A percentile compares a stretch with the other conserved stretches of the same genome.
These are phyloP conservation scores for Actenoides hombroni DNA, from an alignment of 2,113 vertebrate species.

Conservation along the genomic window DNA sequence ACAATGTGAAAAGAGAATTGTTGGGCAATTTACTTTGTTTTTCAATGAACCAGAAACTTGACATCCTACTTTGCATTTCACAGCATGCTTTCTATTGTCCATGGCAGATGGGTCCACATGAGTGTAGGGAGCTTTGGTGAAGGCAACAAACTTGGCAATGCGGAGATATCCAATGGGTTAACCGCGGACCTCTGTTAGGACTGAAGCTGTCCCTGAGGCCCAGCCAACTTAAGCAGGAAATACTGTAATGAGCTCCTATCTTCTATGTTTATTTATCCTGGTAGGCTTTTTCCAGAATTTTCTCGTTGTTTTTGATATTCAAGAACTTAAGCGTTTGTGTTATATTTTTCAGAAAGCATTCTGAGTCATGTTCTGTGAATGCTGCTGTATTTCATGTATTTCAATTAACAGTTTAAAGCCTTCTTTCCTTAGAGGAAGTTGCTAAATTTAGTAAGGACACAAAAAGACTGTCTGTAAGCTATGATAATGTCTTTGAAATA, in stretches of 20 bases:
- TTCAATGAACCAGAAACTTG: neutral
- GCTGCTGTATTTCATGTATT: neutral
- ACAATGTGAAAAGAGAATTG: neutral
- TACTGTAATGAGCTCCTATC: neutral
- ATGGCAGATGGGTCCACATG: neutral
- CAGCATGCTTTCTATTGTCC: neutral
- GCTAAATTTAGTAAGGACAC: slow-evolving; percentile 23
- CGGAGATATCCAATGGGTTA: neutral
- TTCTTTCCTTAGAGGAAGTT: neutral
- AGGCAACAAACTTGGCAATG: neutral
- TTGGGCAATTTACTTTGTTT: neutral
- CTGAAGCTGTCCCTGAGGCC: neutral
- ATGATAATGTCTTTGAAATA: neutral
- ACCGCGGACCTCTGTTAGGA: neutral
- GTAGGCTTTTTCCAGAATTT: neutral
- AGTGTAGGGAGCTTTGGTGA: neutral
- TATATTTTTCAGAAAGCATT: neutral
- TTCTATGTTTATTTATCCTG: neutral
- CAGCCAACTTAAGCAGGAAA: neutral
- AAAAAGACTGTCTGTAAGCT: neutral
- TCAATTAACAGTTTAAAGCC: slow-evolving; percentile 14
- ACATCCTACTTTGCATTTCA: neutral
- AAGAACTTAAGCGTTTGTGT: neutral
- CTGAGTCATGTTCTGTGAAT: neutral
- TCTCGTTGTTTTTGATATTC: neutral